Conservation (phyloP, 2,797 vertebrate species). For the Rhyacichthys aspro region DNA sequence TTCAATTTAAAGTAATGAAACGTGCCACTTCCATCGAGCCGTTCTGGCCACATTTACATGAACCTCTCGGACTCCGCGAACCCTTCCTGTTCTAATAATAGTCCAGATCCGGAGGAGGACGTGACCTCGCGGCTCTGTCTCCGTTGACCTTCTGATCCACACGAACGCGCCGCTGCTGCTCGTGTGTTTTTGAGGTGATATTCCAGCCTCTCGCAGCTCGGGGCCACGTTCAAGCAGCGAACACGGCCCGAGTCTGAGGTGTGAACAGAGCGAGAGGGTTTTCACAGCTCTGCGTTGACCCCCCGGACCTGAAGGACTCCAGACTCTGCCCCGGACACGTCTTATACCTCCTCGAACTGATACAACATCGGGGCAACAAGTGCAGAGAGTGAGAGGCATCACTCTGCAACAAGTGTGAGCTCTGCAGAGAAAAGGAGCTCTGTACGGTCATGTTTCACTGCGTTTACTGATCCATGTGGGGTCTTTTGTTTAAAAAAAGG, state of each 20-base stretch:
- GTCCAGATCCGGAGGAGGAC: conserved; percentile 36
- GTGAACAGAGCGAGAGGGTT: conserved; percentile 7
- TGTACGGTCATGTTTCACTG: too few species aligned
- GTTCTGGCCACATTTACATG: conserved; percentile 26
- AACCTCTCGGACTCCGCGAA: conserved; percentile 7
- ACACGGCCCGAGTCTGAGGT: conserved; percentile 17
- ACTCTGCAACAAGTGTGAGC: too few species aligned
- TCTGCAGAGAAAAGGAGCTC: too few species aligned
- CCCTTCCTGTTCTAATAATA: conserved; percentile 24
- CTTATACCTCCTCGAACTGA: too few species aligned
- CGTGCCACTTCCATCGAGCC: not conserved
- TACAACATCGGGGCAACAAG: too few species aligned
- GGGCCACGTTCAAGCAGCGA: conserved; percentile 36
- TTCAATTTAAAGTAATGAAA: not conserved
- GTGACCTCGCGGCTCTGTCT: conserved; percentile 30
- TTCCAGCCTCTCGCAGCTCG: conserved; percentile 42
- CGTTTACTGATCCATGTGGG: too few species aligned
- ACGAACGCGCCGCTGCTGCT: conserved; percentile 1
- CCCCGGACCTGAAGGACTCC: too few species aligned
- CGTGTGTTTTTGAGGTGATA: conserved; percentile 28
- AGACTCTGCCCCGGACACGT: too few species aligned
- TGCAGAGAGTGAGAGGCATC: too few species aligned
- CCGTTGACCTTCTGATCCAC: conserved; percentile 42
- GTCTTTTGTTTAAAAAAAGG: too few species aligned
- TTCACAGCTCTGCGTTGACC: conserved; percentile 6